Conservation (phyloP, 2,113 vertebrate species). For the Planiliza haematocheilus region DNA sequence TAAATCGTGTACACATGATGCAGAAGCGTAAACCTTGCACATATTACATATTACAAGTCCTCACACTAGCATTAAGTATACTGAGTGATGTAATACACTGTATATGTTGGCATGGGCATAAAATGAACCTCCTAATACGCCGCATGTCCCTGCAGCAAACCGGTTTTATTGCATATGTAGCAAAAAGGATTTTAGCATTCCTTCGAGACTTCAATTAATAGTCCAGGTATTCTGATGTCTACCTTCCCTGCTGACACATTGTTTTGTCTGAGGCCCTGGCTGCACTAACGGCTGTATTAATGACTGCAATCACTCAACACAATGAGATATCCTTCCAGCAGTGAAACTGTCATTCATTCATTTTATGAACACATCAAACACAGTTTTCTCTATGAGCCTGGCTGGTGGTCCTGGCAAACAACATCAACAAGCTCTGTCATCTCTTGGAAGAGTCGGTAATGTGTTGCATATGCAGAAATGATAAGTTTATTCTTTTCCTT, state of each 20-base stretch:
- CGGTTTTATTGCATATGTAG: not conserved
- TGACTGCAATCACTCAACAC: conserved; percentile 66
- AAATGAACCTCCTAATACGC: not conserved
- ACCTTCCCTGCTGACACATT: conserved; percentile 25
- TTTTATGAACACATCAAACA: conserved; percentile 69
- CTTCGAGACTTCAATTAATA: conserved; percentile 12
- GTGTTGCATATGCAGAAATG: conserved; percentile 57
- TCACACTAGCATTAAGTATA: not conserved
- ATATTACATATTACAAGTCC: not conserved
- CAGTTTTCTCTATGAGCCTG: conserved; percentile 49
- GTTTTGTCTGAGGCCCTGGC: conserved; percentile 46
- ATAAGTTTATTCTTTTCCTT: conserved; percentile 43
- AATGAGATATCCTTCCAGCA: conserved; percentile 60
- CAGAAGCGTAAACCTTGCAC: no score
- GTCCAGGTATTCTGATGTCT: conserved; percentile 45
- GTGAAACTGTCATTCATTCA: conserved; percentile 74
- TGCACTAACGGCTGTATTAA: conserved; percentile 44
- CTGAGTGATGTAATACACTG: not conserved
- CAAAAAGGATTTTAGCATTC: conserved; percentile 4
- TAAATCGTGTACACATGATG: no score
- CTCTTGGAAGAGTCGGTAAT: conserved; percentile 64
- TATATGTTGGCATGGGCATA: not conserved
- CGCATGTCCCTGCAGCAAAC: not conserved
- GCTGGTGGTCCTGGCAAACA: conserved; percentile 71
- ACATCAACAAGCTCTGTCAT: conserved; percentile 58